Evolutionary conservation across 2,797 vertebrate genomes (phyloP).

Genomic region (Semaprochilodus insignis): DNA sequence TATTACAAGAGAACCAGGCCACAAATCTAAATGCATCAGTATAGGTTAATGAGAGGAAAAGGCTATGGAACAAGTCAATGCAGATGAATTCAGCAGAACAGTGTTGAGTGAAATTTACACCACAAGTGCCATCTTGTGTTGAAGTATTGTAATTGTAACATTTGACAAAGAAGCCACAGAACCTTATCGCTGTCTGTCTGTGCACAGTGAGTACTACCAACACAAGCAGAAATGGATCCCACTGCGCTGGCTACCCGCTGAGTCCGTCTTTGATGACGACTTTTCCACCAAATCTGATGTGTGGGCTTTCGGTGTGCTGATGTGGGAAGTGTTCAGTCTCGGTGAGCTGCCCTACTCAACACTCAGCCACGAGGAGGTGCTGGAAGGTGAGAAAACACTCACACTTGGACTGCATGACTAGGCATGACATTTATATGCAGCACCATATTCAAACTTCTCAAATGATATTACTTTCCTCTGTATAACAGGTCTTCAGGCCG

Average conservation of each 20-base stretch:
- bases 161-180: background rate
- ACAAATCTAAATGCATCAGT: too few species aligned
- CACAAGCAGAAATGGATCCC: constrained; percentile 95
- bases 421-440: too few species aligned
- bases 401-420: background rate
- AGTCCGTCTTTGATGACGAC: constrained; percentile 92
- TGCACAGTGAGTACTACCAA: constrained; percentile 91
- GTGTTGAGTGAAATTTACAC: background rate
- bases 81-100: background rate
- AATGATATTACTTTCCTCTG: background rate
- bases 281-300: constrained; percentile 95
- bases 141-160: background rate
- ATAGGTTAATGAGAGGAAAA: background rate
- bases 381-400: constrained; percentile 83
- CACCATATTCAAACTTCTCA: too few species aligned
- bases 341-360: constrained; percentile 90
- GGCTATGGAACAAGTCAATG: background rate
- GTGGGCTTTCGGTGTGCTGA: constrained; percentile 95
- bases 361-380: constrained; percentile 88
- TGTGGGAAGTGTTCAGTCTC: constrained; percentile 95
- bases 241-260: constrained; percentile 92
- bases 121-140: constrained; percentile 28
- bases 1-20: too few species aligned
- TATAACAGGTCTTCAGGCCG: constrained; percentile 85
- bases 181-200: background rate